These are phyloP conservation scores for Rhagophthalmus giganteus DNA, from an alignment of 2,888 invertebrate species.

Conservation along the genomic window DNA sequence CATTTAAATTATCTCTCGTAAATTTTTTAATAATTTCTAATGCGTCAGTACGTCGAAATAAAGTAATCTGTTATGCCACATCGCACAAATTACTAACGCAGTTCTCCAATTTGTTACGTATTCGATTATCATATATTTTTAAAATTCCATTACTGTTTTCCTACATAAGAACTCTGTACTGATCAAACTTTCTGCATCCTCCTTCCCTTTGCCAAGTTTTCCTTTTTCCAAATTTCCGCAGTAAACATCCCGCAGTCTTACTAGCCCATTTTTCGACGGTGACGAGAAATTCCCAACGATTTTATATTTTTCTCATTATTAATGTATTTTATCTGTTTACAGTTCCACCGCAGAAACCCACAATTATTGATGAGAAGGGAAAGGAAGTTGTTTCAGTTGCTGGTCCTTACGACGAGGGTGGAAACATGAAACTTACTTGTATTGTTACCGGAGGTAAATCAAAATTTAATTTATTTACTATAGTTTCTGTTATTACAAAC, in stretches of 20 bases:
- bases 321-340: slow-evolving; percentile 48
- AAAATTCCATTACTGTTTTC: slow-evolving; percentile 13
- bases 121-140: no score
- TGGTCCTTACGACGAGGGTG: slow-evolving; percentile 75
- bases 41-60: no score
- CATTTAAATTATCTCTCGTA: no score
- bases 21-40: no score
- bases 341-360: slow-evolving; percentile 76
- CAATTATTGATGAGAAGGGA: slow-evolving; percentile 70
- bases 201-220: slow-evolving; percentile 22
- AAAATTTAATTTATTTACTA: slow-evolving; percentile 1
- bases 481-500: no score
- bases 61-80: no score
- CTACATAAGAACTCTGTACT: slow-evolving; percentile 4
- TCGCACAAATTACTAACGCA: no score
- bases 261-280: slow-evolving; percentile 31
- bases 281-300: slow-evolving; percentile 25
- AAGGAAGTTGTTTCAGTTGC: slow-evolving; percentile 65
- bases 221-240: slow-evolving; percentile 23
- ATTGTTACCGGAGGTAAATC: slow-evolving; percentile 75
- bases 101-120: no score
- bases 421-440: slow-evolving; percentile 71
- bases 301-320: slow-evolving; percentile 35
- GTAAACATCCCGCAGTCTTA: slow-evolving; percentile 28
- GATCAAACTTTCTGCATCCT: slow-evolving; percentile 12